Base-by-base conservation (phyloP, 2,797 vertebrate genomes). In the Dromococcyx pavoninus region DNA sequence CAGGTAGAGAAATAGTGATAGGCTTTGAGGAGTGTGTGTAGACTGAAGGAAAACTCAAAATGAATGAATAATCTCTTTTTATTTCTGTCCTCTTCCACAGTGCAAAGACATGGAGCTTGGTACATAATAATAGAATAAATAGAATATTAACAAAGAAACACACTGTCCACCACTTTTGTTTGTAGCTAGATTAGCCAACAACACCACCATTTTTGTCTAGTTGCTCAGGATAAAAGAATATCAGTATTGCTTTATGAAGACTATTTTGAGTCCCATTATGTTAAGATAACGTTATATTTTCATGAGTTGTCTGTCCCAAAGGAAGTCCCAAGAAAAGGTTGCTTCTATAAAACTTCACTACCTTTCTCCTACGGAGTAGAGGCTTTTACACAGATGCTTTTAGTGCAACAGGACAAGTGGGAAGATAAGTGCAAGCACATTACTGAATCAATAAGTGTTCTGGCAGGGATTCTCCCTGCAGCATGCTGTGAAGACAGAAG, bases 1-100 rank as follows among this genome's bases (percentile, higher is more conserved):
- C 41, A 83, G 17, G 16, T 65, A n/a, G 54, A 35, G 54, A 35
- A 3, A 64, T 57, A 80, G 43, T 3, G 69, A 50, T 28, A 16
- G 4, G 8, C 7, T 77, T 62, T 72, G 27, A 17, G 4, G 1
- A 4, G 9, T 3, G 2, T 18, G 0, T 23, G 17, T 16, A 94
- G 25, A n/a, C 23, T 24, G 46, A 72, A 86, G 32, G 4, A 81
- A 78, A 90, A 35, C 25, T 71, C 6, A 37, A 41, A 91, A 57
- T 57, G 19, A 33, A 57, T 60, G 7, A 73, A 62, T 53, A 80
- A 84, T 25, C 10, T 51, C 7, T 46, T 69, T 91, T 84, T 54
- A 11, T 65, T 86, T 80, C 7, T 83, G 89, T 74, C 6, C 2
- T 85, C 27, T 83, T 60, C 15, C 28, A 72, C 54, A 51, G 8